Evolutionary conservation across 53 echinoderm and acorn worm genomes (phyloP).

Genomic region (Astropecten irregularis): DNA sequence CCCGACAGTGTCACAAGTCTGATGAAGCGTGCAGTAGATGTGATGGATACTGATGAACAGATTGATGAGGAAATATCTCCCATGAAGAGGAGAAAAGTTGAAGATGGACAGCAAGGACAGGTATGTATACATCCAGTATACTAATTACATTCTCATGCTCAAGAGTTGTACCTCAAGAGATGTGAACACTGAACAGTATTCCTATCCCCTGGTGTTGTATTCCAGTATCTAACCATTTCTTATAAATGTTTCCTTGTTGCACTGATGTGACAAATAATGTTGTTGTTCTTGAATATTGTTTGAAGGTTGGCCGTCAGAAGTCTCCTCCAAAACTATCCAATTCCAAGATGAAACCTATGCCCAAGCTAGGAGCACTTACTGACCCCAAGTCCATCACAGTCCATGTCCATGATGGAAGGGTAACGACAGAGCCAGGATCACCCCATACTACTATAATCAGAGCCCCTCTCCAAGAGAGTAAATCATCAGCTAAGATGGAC

Average conservation of each 20-base stretch:
- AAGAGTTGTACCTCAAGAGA: no score
- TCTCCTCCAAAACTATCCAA: neutral
- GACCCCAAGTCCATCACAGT: slow-evolving; percentile 4
- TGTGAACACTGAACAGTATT: no score
- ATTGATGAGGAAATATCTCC: neutral
- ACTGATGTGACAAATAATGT: no score
- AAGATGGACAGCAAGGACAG: neutral
- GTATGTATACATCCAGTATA: no score
- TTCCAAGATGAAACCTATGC: neutral
- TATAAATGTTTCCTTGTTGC: no score
- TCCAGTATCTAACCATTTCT: no score
- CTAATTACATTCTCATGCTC: no score
- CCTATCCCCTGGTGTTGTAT: no score
- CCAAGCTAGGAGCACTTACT: neutral
- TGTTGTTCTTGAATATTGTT: no score
- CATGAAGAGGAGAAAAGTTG: neutral
- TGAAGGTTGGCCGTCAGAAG: no score
- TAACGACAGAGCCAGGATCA: slow-evolving; percentile 1
- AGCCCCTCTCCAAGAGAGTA: neutral
- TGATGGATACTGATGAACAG: slow-evolving; percentile 1
- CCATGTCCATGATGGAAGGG: slow-evolving; percentile 11
- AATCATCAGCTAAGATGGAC: neutral
- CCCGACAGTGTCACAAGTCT: no score
- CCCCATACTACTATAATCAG: neutral
- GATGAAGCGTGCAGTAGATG: slow-evolving; percentile 8